These are phyloP conservation scores for Pocillopora grandis DNA, from an alignment of 92 coral and sea anemone genomes.

Conservation along the genomic window DNA sequence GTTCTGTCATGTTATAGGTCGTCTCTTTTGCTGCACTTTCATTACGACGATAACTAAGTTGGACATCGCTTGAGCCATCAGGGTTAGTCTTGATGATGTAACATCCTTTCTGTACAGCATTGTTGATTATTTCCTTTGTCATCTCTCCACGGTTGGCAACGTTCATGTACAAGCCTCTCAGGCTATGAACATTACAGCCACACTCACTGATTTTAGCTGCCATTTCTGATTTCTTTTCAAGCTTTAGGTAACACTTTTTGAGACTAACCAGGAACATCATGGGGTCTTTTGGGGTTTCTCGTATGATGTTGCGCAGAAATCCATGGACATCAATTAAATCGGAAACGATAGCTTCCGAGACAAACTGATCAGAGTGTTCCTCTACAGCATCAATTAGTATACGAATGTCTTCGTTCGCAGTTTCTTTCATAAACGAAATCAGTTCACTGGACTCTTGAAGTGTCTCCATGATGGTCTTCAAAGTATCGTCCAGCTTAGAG, in stretches of 20 bases:
- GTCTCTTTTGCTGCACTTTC: slow-evolving; percentile 51
- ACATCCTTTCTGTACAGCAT: slow-evolving; percentile 70
- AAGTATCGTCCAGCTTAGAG: slow-evolving; percentile 43
- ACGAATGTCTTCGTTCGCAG: slow-evolving; percentile 89
- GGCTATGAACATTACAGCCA: slow-evolving; percentile 80
- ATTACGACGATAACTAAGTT: slow-evolving; percentile 70
- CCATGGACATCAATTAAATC: slow-evolving; percentile 93
- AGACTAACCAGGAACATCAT: slow-evolving; percentile 43
- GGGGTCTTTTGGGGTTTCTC: slow-evolving; percentile 41
- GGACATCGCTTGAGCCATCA: slow-evolving; percentile 52
- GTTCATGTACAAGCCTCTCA: slow-evolving; percentile 76
- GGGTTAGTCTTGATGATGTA: slow-evolving; percentile 53
- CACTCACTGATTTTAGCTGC: slow-evolving; percentile 84
- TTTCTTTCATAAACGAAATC: slow-evolving; percentile 67
- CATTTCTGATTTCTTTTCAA: slow-evolving; percentile 57
- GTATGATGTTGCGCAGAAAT: slow-evolving; percentile 70
- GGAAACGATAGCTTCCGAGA: slow-evolving; percentile 90
- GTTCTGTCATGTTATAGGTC: slow-evolving; percentile 70
- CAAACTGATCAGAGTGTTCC: slow-evolving; percentile 95
- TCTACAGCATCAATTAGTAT: slow-evolving; percentile 95
- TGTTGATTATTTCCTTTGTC: slow-evolving; percentile 81
- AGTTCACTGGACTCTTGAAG: slow-evolving; percentile 73
- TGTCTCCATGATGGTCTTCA: slow-evolving; percentile 61
- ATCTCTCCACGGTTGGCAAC: slow-evolving; percentile 91
- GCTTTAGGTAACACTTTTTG: slow-evolving; percentile 28